Evolutionary conservation across 2,113 vertebrate species (phyloP).

Genomic region (Tachysurus fulvidraco): DNA sequence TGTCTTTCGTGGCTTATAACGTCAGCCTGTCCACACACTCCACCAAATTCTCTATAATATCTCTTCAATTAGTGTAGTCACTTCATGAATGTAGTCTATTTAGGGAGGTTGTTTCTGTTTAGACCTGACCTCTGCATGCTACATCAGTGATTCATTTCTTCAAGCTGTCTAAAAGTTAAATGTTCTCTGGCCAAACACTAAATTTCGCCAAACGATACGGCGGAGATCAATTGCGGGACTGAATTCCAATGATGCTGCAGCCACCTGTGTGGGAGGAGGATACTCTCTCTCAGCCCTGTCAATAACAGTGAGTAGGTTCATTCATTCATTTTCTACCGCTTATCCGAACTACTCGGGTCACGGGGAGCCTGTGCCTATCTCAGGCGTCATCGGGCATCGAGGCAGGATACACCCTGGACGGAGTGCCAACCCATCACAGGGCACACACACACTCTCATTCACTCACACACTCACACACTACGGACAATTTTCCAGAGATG

Average conservation of each 20-base stretch:
- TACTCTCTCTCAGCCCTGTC: neutral
- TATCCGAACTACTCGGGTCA: too few species aligned
- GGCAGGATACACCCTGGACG: too few species aligned
- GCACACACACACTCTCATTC: too few species aligned
- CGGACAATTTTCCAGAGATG: too few species aligned
- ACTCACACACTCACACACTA: too few species aligned
- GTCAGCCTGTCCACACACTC: neutral
- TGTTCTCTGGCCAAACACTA: neutral
- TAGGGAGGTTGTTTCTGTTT: neutral
- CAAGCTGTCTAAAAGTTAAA: neutral
- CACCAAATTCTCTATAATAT: neutral
- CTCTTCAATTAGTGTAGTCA: neutral
- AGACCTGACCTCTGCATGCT: neutral
- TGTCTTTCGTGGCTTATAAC: neutral
- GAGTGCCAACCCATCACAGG: too few species aligned
- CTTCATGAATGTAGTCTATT: neutral
- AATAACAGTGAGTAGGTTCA: neutral
- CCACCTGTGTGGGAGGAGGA: too few species aligned
- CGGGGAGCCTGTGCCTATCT: too few species aligned
- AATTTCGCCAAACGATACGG: neutral
- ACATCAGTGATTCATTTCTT: neutral
- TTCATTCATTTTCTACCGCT: too few species aligned
- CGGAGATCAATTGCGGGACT: neutral
- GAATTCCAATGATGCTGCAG: neutral
- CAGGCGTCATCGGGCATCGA: too few species aligned